Percentiles rank a stretch among this genome's conserved stretches.
Evolutionary conservation across 1,140 invertebrate genomes (phyloP).

Genomic region (Pentalonia nigronervosa): DNA sequence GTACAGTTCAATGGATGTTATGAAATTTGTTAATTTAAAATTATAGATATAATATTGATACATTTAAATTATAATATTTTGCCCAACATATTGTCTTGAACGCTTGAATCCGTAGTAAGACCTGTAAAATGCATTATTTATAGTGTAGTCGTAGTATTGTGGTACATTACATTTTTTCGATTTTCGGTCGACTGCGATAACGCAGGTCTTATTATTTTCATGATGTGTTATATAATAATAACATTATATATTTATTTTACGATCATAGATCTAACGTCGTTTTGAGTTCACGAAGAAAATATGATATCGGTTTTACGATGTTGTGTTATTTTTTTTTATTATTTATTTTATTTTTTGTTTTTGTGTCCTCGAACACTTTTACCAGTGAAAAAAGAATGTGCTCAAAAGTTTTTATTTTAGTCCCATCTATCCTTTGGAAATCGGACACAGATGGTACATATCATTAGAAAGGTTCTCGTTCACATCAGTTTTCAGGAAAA

Average conservation of each 20-base stretch:
- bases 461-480: neutral
- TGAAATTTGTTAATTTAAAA: neutral
- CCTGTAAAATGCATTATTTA: neutral
- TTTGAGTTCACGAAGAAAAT: neutral
- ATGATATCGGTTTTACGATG: neutral
- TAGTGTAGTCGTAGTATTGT: neutral
- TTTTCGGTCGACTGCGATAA: neutral
- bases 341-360: neutral
- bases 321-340: neutral
- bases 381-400: neutral
- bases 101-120: neutral
- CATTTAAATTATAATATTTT: neutral
- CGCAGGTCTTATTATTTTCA: neutral
- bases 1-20: neutral
- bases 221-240: too few species aligned
- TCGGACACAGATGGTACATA: neutral
- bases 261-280: neutral
- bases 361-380: neutral
- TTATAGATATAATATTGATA: neutral
- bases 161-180: neutral
- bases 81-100: neutral
- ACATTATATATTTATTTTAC: neutral
- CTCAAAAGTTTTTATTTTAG: neutral
- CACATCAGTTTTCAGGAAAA: neutral
- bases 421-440: neutral